A percentile compares a stretch with the other conserved stretches of the same genome.
These are phyloP conservation scores for Parapsyche elsis DNA, from an alignment of 1,140 invertebrate species.

Conservation along the genomic window DNA sequence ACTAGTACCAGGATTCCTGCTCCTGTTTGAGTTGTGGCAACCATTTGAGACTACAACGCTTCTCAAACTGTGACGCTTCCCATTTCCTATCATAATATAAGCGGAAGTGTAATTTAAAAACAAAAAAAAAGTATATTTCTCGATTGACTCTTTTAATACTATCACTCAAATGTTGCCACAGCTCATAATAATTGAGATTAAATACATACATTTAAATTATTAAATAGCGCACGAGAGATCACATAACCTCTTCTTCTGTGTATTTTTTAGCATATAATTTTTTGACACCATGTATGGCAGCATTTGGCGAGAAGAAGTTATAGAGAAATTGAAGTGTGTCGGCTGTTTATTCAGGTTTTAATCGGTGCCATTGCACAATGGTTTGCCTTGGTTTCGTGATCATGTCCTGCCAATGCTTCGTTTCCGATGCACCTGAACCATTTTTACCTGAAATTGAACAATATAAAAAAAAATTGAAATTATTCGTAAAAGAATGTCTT, in stretches of 20 bases:
- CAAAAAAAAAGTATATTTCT: neutral
- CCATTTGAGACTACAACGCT: conserved; percentile 5
- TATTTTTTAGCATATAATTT: conserved; percentile 5
- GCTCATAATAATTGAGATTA: conserved; percentile 43
- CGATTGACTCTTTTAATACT: neutral
- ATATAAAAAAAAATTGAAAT: too few relatives aligned
- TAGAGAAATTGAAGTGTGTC: conserved; percentile 26
- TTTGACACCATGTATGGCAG: conserved; percentile 27
- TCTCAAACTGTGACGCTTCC: neutral
- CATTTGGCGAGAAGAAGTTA: conserved; percentile 43
- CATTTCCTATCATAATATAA: neutral
- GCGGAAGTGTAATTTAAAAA: neutral
- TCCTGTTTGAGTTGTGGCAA: conserved; percentile 42
- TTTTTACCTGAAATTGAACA: conserved; percentile 80
- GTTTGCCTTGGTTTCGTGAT: conserved; percentile 94
- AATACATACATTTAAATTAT: conserved; percentile 5
- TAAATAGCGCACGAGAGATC: conserved; percentile 29
- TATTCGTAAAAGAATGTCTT: too few relatives aligned
- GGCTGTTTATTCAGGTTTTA: conserved; percentile 80
- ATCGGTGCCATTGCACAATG: conserved; percentile 91
- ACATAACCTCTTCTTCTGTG: conserved; percentile 22
- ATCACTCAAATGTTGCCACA: conserved; percentile 33
- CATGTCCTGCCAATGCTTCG: conserved; percentile 97
- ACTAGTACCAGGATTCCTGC: conserved; percentile 38
- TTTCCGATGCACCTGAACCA: conserved; percentile 89